These are phyloP conservation scores for Cynoglossus semilaevis DNA, from an alignment of 2,113 vertebrate genomes.

Conservation along the genomic window DNA sequence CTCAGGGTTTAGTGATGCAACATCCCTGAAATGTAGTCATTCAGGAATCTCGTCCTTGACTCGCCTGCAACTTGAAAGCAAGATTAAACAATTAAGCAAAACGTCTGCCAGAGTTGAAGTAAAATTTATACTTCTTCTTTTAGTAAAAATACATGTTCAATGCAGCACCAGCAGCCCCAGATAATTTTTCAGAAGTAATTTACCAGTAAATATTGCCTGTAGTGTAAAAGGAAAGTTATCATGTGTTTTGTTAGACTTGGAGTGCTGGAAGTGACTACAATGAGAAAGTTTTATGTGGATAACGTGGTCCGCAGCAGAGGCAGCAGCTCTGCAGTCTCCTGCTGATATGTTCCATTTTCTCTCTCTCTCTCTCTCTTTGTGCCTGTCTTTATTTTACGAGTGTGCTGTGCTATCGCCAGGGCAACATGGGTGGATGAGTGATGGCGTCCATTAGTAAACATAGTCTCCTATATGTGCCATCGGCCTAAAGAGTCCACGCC, in stretches of 20 bases:
- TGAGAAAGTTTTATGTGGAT: constrained; percentile 45
- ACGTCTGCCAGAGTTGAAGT: too few relatives aligned
- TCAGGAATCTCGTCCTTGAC: too few relatives aligned
- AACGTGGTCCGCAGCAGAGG: constrained; percentile 45
- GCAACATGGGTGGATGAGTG: constrained; percentile 70
- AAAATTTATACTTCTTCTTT: neutral
- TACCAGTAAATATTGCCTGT: constrained; percentile 38
- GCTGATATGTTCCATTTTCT: constrained; percentile 66
- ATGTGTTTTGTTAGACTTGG: constrained; percentile 43
- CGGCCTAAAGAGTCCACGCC: constrained; percentile 61
- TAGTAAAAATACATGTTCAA: constrained; percentile 27
- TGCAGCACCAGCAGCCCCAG: constrained; percentile 30
- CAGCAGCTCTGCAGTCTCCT: constrained; percentile 57
- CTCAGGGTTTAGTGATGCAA: too few relatives aligned
- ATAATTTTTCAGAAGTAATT: constrained; percentile 30
- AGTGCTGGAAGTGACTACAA: constrained; percentile 37
- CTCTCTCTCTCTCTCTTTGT: constrained; percentile 59
- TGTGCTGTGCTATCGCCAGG: constrained; percentile 52
- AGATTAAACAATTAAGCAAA: too few relatives aligned
- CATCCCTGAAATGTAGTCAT: too few relatives aligned
- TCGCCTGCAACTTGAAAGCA: too few relatives aligned
- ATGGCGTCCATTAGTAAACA: constrained; percentile 75
- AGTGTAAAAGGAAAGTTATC: constrained; percentile 30
- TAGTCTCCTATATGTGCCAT: constrained; percentile 67
- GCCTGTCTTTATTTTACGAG: constrained; percentile 63